Evolutionary conservation across 2,888 invertebrate species (phyloP).

Genomic region (Acleris literana): DNA sequence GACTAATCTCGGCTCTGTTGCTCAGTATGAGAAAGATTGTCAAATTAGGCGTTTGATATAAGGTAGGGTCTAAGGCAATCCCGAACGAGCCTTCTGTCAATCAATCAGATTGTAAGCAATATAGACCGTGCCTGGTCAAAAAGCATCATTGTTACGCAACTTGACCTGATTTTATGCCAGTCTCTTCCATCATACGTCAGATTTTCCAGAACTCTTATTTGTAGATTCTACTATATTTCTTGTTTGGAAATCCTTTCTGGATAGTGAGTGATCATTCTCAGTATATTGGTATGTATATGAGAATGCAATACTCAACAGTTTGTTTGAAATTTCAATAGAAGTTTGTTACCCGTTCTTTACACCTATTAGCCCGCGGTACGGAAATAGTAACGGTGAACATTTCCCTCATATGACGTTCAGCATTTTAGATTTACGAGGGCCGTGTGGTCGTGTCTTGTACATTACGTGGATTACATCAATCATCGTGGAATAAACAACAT

Average conservation of each 20-base stretch:
- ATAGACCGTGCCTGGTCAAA: background rate
- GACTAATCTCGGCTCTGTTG: no score
- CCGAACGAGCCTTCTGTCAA: no score
- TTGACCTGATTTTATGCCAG: background rate
- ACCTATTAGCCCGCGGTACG: conserved; percentile 2
- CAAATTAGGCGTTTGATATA: no score
- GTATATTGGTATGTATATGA: background rate
- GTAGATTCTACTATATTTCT: background rate
- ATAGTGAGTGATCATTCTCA: background rate
- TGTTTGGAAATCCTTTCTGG: background rate
- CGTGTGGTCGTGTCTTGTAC: background rate
- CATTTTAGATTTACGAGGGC: conserved; percentile 11
- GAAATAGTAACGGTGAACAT: conserved; percentile 17
- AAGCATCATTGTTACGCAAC: background rate
- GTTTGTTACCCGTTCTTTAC: conserved; percentile 7
- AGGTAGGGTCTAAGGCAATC: no score
- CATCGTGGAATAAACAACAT: background rate
- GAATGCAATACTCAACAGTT: background rate
- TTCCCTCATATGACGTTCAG: conserved; percentile 17
- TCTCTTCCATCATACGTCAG: background rate
- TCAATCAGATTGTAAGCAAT: no score
- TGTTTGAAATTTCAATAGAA: background rate
- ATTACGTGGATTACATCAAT: conserved; percentile 9
- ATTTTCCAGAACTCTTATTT: background rate
- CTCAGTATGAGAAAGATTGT: no score